phyloP scores from a whole-genome alignment of 2,113 vertebrate genomes.

The Tichodroma muraria region DNA sequence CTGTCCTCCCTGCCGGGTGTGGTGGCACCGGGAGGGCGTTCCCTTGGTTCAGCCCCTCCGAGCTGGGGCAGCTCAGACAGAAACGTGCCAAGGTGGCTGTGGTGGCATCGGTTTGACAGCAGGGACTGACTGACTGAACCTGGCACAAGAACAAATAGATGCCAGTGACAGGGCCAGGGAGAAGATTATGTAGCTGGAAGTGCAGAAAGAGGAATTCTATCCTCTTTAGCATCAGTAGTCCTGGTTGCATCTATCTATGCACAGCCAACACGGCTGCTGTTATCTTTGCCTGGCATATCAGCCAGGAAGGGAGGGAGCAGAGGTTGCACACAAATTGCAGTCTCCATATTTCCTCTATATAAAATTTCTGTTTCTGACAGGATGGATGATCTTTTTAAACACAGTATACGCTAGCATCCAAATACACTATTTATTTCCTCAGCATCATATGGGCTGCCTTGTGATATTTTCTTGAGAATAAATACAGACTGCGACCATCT shows the following conservation, averaged over 20 bases:
- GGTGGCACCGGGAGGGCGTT: accelerated
- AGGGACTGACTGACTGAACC: background rate
- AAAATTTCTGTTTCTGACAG: background rate
- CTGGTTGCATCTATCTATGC: background rate
- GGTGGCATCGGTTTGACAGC: background rate
- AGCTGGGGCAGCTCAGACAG: background rate
- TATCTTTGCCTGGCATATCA: background rate
- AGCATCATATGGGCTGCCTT: background rate
- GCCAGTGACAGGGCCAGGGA: background rate
- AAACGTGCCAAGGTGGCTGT: accelerated
- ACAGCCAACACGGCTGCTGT: background rate
- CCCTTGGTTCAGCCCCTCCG: accelerated
- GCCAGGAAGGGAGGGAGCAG: background rate
- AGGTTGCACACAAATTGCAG: background rate
- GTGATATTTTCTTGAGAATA: slow-evolving; percentile 1
- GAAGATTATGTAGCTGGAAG: background rate
- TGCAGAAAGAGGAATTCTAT: background rate
- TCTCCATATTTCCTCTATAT: background rate
- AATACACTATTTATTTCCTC: background rate
- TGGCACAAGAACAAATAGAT: background rate
- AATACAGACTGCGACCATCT: slow-evolving; percentile 20
- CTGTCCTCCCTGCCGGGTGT: accelerated
- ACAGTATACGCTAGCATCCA: background rate
- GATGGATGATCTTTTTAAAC: background rate
- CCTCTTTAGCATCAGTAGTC: background rate